phyloP scores from a whole-genome alignment of 2,888 invertebrate species.

The Drepana falcataria region DNA sequence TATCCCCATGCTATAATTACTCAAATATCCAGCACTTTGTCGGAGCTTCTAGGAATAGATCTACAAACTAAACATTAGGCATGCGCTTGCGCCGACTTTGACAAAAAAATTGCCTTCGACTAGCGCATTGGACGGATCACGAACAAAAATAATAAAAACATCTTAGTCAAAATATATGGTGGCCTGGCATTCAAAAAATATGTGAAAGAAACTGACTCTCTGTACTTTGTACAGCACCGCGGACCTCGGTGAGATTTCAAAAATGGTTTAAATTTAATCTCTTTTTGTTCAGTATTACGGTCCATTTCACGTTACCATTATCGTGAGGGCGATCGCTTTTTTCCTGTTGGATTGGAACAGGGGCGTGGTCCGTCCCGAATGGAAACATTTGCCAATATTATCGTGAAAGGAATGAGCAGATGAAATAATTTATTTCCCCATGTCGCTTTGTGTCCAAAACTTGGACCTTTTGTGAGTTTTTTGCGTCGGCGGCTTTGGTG shows the following conservation, averaged over 20 bases:
- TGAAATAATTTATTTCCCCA: slow-evolving; percentile 77
- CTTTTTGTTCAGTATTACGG: slow-evolving; percentile 13
- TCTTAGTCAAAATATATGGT: slow-evolving; percentile 79
- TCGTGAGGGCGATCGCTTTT: slow-evolving; percentile 19
- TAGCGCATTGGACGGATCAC: slow-evolving; percentile 60
- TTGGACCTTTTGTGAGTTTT: slow-evolving; percentile 68
- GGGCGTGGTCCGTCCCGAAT: slow-evolving; percentile 75
- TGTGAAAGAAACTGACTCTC: slow-evolving; percentile 66
- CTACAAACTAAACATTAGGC: slow-evolving; percentile 48
- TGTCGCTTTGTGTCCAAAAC: slow-evolving; percentile 76
- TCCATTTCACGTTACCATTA: slow-evolving; percentile 10
- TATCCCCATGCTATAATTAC: slow-evolving; percentile 67
- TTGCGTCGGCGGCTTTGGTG: slow-evolving; percentile 66
- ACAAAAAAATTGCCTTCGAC: slow-evolving; percentile 54
- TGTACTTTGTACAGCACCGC: slow-evolving; percentile 69
- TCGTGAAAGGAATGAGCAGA: slow-evolving; percentile 76
- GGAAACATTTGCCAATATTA: slow-evolving; percentile 79
- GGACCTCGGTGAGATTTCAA: slow-evolving; percentile 33
- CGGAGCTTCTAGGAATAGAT: slow-evolving; percentile 60
- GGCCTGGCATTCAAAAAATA: slow-evolving; percentile 52
- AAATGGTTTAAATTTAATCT: slow-evolving; percentile 14
- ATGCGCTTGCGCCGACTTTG: slow-evolving; percentile 54
- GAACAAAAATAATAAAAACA: slow-evolving; percentile 79
- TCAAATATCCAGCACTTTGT: slow-evolving; percentile 44
- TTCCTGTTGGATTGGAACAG: slow-evolving; percentile 45